Evolutionary conservation across 2,113 vertebrate genomes (phyloP), one percentile per base, ranked within the genome.

Genomic region (Epinephelus fuscoguttatus): DNA sequence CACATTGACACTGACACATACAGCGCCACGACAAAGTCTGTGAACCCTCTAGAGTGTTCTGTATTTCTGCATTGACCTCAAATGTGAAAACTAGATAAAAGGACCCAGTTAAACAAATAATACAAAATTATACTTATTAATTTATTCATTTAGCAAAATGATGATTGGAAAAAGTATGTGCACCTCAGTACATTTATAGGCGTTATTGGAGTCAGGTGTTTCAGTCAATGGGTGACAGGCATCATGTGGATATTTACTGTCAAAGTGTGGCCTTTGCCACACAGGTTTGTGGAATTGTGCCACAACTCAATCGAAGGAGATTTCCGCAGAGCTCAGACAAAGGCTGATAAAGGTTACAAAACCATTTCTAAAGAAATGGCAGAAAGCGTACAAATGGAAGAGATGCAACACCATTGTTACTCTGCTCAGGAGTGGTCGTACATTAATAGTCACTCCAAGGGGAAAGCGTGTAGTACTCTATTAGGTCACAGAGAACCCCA

Each of bases 1-100:
- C 59, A 73, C 64, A 62, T 21, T 13, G 33, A 49, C 57, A 75
- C 52, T 57, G 52, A 67, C 55, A 78, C 40, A 59, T 53, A 64
- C 59, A 57, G 30, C 21, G 40, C 6, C 0, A 5, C 42, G 10
- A 9, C 14, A 50, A 19, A 66, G 40, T 15, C 15, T 17, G 56
- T 27, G 3, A 49, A 63, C 18, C 13, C n/a, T 66, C 45, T 14
- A 1, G 13, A 66, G 15, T 15, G 14, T 15, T 23, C 37, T 30
- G 25, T 69, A 52, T 52, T 52, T 52, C 25, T 69, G 25, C 67
- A 52, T 33, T 13, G 40, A 45, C 40, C 13, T 25, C 8, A 66
- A 66, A 27, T 49, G 45, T 49, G 15, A 27, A 27, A 67, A 49
- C 23, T 11, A 49, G 23, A 67, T 15, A 17, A 4, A 6, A 27